phyloP scores from a whole-genome alignment of 2,113 vertebrate species.

The Dicerorhinus sumatrensis region DNA sequence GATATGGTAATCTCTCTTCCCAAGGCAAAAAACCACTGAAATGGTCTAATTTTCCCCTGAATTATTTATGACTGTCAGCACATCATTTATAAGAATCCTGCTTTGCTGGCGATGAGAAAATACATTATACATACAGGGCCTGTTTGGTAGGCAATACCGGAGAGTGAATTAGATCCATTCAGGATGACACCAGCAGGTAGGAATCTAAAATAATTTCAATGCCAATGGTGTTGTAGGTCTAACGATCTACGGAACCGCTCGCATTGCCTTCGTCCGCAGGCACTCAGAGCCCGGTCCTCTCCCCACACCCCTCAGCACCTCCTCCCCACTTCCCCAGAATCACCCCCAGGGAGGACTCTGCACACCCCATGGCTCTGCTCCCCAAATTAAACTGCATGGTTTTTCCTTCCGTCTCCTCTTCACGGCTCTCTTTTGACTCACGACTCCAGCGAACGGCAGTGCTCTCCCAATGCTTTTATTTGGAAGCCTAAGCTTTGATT shows the following conservation, averaged over 20 bases:
- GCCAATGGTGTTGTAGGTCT: conserved; percentile 28
- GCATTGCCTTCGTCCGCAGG: not conserved
- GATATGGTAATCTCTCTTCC: not conserved
- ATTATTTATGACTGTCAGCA: too few species aligned
- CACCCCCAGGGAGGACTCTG: too few species aligned
- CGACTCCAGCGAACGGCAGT: not conserved
- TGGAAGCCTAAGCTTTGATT: not conserved
- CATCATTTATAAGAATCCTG: not conserved
- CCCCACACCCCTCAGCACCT: not conserved
- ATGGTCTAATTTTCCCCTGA: not conserved
- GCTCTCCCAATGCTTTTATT: not conserved
- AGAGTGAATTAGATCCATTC: not conserved
- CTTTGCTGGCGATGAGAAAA: not conserved
- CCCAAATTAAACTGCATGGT: too few species aligned
- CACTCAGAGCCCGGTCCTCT: not conserved
- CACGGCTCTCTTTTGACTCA: conserved; percentile 7
- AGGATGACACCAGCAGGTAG: not conserved
- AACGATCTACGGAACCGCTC: not conserved
- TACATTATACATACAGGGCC: not conserved
- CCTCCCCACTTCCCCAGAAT: not conserved
- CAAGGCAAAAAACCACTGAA: accelerated
- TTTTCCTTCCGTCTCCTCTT: too few species aligned
- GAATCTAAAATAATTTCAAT: not conserved
- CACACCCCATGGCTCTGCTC: not conserved
- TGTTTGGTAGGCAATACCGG: too few species aligned